Evolutionary conservation across 2,888 invertebrate genomes (phyloP).

Genomic region (Caenorhabditis macrosperma): DNA sequence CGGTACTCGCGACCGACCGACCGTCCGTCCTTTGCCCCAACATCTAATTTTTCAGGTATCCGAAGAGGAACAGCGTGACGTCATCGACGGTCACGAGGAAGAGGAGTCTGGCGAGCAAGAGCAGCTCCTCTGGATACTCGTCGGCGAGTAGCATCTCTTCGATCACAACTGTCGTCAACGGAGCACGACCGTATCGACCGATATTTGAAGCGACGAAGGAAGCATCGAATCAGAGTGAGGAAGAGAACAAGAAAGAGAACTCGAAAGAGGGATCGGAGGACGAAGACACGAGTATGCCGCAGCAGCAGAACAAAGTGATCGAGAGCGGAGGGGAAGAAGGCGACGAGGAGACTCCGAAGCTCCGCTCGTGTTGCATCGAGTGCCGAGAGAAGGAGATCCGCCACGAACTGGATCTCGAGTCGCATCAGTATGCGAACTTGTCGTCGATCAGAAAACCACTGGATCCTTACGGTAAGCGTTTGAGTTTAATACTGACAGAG

Average conservation of each 20-base stretch:
- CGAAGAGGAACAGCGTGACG: conserved; percentile 37
- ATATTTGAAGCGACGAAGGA: neutral
- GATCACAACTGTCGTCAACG: conserved; percentile 39
- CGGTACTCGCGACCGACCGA: conserved; percentile 17
- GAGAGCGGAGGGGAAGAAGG: conserved; percentile 2
- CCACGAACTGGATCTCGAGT: conserved; percentile 26
- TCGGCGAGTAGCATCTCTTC: conserved; percentile 42
- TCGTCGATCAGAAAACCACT: conserved; percentile 10
- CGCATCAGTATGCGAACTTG: conserved; percentile 51
- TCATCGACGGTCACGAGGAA: conserved; percentile 15
- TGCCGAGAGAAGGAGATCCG: conserved; percentile 54
- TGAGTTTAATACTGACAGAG: neutral
- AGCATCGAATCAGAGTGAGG: neutral
- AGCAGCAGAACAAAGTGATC: neutral
- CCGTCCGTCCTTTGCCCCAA: neutral
- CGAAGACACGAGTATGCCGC: neutral
- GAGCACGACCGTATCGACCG: conserved; percentile 30
- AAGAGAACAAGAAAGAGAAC: neutral
- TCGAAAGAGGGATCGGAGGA: neutral
- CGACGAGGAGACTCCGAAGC: conserved; percentile 4
- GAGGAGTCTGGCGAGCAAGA: conserved; percentile 48
- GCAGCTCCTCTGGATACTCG: conserved; percentile 51
- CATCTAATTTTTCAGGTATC: conserved; percentile 45
- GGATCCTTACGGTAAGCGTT: conserved; percentile 42
- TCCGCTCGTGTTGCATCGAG: conserved; percentile 44